These are phyloP conservation scores for Indicator maculatus DNA, from an alignment of 2,113 vertebrate genomes.

Conservation along the genomic window DNA sequence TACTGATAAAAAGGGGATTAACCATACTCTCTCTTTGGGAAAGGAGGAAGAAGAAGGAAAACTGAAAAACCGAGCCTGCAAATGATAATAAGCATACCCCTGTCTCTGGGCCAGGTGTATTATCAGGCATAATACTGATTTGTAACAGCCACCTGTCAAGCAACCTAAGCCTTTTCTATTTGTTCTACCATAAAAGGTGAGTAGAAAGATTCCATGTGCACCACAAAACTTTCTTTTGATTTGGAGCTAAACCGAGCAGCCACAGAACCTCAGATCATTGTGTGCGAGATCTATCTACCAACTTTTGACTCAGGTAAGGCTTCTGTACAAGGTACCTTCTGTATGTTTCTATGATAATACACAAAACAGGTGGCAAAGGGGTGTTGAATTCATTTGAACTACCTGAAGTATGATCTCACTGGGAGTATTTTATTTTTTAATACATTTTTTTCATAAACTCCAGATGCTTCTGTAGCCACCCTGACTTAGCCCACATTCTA, in stretches of 20 bases:
- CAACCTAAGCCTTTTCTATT: background rate
- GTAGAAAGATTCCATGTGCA: background rate
- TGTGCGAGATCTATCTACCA: background rate
- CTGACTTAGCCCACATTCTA: background rate
- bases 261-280: background rate
- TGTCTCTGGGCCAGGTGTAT: background rate
- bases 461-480: background rate
- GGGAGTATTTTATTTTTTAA: background rate
- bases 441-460: background rate
- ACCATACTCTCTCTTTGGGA: accelerated
- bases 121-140: background rate
- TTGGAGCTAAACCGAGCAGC: background rate
- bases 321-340: background rate
- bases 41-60: background rate
- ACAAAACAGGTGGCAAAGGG: background rate
- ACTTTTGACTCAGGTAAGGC: background rate
- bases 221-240: background rate
- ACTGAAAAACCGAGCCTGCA: background rate
- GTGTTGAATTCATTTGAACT: background rate
- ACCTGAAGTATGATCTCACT: background rate
- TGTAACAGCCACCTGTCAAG: background rate
- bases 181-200: background rate
- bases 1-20: background rate
- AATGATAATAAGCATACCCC: background rate
- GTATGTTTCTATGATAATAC: background rate